Base-by-base conservation (phyloP, 2,888 invertebrate species). In the Pherbina coryleti region DNA sequence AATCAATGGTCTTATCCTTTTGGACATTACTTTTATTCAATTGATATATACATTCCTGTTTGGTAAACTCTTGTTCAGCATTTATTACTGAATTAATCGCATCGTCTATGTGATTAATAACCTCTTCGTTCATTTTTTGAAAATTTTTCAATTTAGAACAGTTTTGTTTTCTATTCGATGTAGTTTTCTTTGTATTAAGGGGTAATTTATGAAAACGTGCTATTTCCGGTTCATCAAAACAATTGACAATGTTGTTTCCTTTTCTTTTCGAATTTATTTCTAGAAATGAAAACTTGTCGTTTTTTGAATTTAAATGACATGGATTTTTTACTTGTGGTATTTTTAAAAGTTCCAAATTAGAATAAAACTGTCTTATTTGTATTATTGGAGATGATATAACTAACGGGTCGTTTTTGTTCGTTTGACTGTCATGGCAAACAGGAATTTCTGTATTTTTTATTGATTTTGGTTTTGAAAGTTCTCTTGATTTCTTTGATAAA, bases 61-160 rank as follows among this genome's bases (percentile, higher is more conserved):
- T 74, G 17, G 14, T 22, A 9, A 37, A 11, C n/a, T 66, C 87
- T 62, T 85, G 85, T 2, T 86, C 87, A 4, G 88, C 87, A 81
- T 86, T 79, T n/a, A 87, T 86, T 0, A 87, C 87, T 0, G 87
- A 87, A 55, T 88, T 88, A 34, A 87, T 87, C 71, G 87, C 87
- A 82, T 87, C 87, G 64, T 87, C 87, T 64, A 87, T 87, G 62
- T 87, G 87, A 70, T 86, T 86, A 60, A 87, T 87, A 49, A 87
- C 86, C 73, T 85, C 86, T 74, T 87, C 87, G 71, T 88, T 87
- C 87, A 87, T 87, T 31, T 86, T 86, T 3, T 82, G 80, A 22
- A 72, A 55, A 0, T 49, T 53, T 79, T 87, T 87, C 5, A 60
- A 78, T 51, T 82, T 83, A 9, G 14, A 34, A 31, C 64, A 28